Percentiles rank a stretch among this genome's conserved stretches.
Evolutionary conservation across 2,888 invertebrate species (phyloP).

Genomic region (Lamellibrachia columna): DNA sequence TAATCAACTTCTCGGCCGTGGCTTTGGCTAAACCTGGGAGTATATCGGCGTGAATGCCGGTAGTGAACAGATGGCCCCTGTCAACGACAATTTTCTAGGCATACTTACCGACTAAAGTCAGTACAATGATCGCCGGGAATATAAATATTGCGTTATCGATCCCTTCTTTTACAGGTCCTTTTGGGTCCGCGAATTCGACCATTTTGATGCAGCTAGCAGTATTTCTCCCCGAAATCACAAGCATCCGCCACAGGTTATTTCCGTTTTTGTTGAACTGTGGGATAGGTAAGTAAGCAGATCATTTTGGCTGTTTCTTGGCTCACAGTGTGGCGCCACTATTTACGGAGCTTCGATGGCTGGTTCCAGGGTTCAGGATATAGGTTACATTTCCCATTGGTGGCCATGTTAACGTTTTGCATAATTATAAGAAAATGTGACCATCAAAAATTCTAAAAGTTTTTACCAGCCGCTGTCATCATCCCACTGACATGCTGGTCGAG

Average conservation of each 20-base stretch:
- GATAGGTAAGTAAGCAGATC: not conserved
- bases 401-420: no score
- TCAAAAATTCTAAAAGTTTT: no score
- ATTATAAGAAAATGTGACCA: no score
- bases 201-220: constrained; percentile 66
- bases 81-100: not conserved
- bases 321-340: not conserved
- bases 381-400: no score
- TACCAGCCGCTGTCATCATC: no score
- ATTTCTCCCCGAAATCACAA: not conserved
- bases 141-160: constrained; percentile 89
- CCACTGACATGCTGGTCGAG: no score
- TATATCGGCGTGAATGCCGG: no score
- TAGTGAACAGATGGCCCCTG: not conserved
- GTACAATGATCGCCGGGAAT: constrained; percentile 82
- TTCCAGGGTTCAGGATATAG: not conserved
- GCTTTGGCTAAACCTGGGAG: no score
- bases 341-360: not conserved
- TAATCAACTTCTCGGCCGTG: no score
- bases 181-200: constrained; percentile 85
- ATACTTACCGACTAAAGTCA: constrained; percentile 80
- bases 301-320: not conserved
- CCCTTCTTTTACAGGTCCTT: constrained; percentile 84
- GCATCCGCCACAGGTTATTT: not conserved
- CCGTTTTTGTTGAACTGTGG: constrained; percentile 5